Conservation (phyloP, 2,797 vertebrate genomes). For the Tangara arthus region DNA sequence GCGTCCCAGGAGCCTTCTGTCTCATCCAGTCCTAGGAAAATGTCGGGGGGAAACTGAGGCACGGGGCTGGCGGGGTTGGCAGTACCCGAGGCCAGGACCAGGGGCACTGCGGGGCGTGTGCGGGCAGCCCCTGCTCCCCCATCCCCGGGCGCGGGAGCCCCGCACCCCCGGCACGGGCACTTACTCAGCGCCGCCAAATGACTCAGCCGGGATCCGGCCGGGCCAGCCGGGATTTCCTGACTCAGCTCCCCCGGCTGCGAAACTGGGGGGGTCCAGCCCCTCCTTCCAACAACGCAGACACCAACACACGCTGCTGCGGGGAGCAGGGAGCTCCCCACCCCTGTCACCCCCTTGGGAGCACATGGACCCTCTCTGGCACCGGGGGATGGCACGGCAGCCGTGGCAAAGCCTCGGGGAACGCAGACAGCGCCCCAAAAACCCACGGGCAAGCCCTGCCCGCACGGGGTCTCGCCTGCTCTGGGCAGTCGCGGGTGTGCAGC, state of each 20-base stretch:
- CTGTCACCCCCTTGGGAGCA: neutral
- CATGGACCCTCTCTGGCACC: rapidly evolving
- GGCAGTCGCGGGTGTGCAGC: neutral
- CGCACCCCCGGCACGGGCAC: neutral
- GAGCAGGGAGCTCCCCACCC: neutral
- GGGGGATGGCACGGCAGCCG: rapidly evolving
- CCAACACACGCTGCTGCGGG: neutral
- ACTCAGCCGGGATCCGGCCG: slow-evolving; percentile 36
- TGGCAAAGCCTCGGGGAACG: neutral
- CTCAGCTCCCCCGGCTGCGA: neutral
- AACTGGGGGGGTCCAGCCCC: neutral
- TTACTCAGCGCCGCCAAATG: slow-evolving; percentile 25
- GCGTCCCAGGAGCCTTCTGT: neutral
- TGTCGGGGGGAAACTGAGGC: neutral
- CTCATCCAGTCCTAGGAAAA: neutral
- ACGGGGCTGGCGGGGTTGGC: neutral
- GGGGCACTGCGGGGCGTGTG: neutral
- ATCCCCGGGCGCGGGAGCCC: neutral
- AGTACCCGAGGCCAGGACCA: neutral
- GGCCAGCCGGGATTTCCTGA: slow-evolving; percentile 47
- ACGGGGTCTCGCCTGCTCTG: rapidly evolving
- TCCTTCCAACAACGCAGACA: neutral
- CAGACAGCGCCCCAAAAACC: neutral
- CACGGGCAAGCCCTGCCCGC: neutral
- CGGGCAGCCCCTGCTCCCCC: neutral